Evolutionary conservation across 2,888 invertebrate species (phyloP), one percentile per base, ranked within the genome.

Genomic region (Drosophila phalerata): DNA sequence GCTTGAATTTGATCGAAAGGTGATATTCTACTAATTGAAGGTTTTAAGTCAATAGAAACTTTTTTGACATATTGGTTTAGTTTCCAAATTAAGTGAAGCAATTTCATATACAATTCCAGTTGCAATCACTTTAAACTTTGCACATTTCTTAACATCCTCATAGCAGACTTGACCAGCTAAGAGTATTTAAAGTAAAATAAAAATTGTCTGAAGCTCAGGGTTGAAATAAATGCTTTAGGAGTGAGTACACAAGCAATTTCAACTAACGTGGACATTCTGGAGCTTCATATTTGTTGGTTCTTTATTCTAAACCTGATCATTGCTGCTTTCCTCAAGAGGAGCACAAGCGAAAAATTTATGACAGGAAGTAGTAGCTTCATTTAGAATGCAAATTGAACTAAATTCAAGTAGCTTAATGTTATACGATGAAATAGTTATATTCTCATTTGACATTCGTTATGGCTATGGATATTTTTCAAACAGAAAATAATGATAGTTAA

Each of bases 181-280:
- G 13, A 17, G 4, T 40, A 17, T 17, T 40, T 17, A 15, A 37
- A 38, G 3, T 0, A 38, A 9, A 25, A 0, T 11, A 43, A 49
- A 0, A 19, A 47, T 15, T 13, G 34, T 4, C 4, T 13, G 34
- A 1, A 6, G 22, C 4, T n/a, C n/a, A 28, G 28, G 28, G 25
- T 5, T 25, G 5, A 25, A 25, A 25, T 5, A 5, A 25, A n/a
- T 22, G 3, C 2, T 28, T 28, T 28, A 28, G 1, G 28, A 6
- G 5, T 2, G 1, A 6, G 5, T 2, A 4, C 28, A 2, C 28
- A 28, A 28, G 28, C 5, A 28, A 28, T 48, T 17, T n/a, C 2
- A 13, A 57, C 43, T 52, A 13, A 34, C 60, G 13, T 28, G 28
- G 25, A 19, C 51, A 68, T 5, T 38, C 34, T 10, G 4, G 22